Base-by-base conservation (phyloP, 2,888 invertebrate genomes). In the Hirtodrosophila trivittata region DNA sequence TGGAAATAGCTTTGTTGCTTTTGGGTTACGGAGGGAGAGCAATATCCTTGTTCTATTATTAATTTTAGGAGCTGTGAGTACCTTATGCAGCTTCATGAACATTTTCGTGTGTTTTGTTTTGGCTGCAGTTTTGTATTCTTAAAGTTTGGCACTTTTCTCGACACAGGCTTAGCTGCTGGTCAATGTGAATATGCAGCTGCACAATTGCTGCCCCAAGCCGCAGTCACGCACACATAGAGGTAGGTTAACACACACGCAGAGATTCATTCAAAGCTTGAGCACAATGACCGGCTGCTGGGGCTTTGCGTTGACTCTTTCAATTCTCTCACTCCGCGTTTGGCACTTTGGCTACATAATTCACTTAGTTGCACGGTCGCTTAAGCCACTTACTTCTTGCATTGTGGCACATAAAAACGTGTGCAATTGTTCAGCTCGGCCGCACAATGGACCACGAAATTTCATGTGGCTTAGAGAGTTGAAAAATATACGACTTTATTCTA, bases 321-420 rank as follows among this genome's bases (percentile, higher is more conserved):
- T 52, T 59, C 47, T n/a, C 38, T 32, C 30, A 33, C 5, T 43
- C 0, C 25, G 10, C 39, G 3, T 21, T 1, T 33, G 8, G 18
- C 38, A 30, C 35, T 42, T 10, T 46, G 18, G 14, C 16, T 33
- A 43, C 49, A 69, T 81, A 75, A 81, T 81, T 81, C 84, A 84
- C 76, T 63, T 64, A 66, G 77, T 62, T 60, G 65, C 63, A 47
- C 49, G 67, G 62, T 63, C 69, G 58, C 64, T 71, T 73, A 75
- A 75, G 75, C 74, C 73, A 83, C 84, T 86, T 76, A 87, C 85
- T 78, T 72, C 75, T 74, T 77, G 75, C 80, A 84, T 76, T 82
- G 65, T 78, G 58, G 72, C 64, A 63, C 77, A 77, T 59, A 77
- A 67, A 69, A 75, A 75, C 47, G 83, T 70, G 67, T 84, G 80